These are phyloP conservation scores for Pinna nobilis DNA, from an alignment of 1,140 invertebrate genomes.

Conservation along the genomic window DNA sequence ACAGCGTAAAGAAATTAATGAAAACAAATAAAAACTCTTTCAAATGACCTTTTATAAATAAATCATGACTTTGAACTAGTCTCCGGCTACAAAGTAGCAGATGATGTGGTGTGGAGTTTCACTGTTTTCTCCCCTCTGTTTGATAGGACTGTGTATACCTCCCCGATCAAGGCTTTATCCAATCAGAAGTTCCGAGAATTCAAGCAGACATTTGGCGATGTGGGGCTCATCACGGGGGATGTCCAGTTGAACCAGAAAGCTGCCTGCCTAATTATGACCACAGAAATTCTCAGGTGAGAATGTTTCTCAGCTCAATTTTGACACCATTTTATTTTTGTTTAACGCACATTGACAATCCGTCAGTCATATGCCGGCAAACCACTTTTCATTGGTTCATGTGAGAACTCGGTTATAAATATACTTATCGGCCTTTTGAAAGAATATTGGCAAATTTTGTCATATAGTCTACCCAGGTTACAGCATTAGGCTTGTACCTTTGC, in stretches of 20 bases:
- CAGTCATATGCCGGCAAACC: too few species aligned
- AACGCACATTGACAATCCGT: too few species aligned
- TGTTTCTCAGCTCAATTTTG: too few species aligned
- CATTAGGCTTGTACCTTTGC: too few species aligned
- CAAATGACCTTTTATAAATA: too few species aligned
- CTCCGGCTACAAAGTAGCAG: slow-evolving; percentile 98
- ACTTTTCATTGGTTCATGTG: too few species aligned
- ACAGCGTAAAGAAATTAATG: too few species aligned
- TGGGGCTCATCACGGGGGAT: slow-evolving; percentile 96
- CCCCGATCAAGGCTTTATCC: slow-evolving; percentile 98
- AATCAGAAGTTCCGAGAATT: slow-evolving; percentile 99
- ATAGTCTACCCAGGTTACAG: too few species aligned
- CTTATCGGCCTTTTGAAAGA: not conserved
- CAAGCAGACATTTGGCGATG: slow-evolving; percentile 88
- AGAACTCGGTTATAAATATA: too few species aligned
- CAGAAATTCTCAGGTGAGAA: slow-evolving; percentile 94
- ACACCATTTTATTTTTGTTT: not conserved
- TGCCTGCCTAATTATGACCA: slow-evolving; percentile 99
- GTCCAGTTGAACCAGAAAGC: slow-evolving; percentile 95
- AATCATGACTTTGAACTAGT: slow-evolving; percentile 98
- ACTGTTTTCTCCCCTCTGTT: not conserved
- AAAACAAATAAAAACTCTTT: too few species aligned
- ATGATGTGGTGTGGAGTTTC: slow-evolving; percentile 91
- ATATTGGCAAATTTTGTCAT: too few species aligned
- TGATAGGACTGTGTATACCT: slow-evolving; percentile 96